Base-by-base conservation (phyloP, 1,140 invertebrate genomes). In the Aphaenogaster rudis region DNA sequence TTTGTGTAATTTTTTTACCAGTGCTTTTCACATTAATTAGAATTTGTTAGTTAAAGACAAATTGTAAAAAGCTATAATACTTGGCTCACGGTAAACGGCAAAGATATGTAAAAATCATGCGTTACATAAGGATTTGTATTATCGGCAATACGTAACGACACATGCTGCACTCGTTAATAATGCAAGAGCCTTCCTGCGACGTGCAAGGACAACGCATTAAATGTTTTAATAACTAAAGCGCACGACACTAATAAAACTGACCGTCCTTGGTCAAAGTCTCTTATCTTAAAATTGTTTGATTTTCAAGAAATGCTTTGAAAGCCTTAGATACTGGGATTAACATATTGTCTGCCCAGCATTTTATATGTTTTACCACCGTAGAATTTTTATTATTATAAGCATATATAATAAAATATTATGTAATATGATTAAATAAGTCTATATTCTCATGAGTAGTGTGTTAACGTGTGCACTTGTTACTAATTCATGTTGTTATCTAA, bases 151-250 rank as follows among this genome's bases (percentile, higher is more conserved):
- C 15, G 21, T 63, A 48, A 78, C 15, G 57, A 48, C 42, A 63
- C 42, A 17, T 78, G 21, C 57, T 45, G 21, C 6, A 76, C 54
- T 61, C n/a, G 52, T 77, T 77, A 59, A 77, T 77, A 77, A 77
- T 77, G 39, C 39, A 59, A 42, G 36, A 77, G 74, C 54, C 36
- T 77, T 59, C 54, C 36, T 77, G 54, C 21, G 3, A 42, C 7
- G 6, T 13, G 54, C 74, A 78, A 78, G 57, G 42, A 78, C 76
- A 36, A 63, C 42, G 42, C 21, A 77, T 77, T 61, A 77, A 77
- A 77, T 77, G 15, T 77, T 63, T 78, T 63, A 63, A 63, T 48
- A 78, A 63, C 2, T 63, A 63, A 61, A 78, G 15, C 6, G 2
- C 42, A 33, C 21, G 45, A 3, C 13, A 69, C 13, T 69, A 50